Evolutionary conservation across 2,797 vertebrate species (phyloP), one percentile per base, ranked within the genome.

Genomic region (Chaenodraco wilsoni): DNA sequence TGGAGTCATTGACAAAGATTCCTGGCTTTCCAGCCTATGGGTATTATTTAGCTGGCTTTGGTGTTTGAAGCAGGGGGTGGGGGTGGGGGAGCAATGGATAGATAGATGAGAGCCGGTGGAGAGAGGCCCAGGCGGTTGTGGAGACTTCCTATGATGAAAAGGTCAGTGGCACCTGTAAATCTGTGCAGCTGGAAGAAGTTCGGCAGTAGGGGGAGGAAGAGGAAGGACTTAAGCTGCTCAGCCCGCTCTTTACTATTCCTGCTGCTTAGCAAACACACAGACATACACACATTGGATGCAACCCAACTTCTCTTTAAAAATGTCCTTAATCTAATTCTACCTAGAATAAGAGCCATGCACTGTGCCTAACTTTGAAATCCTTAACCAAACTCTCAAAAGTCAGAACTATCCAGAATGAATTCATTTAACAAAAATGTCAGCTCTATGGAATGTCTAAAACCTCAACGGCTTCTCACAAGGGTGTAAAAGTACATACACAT

Each of bases 101-200:
- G 80, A 76, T 78, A 85, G 75, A 81, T 74, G 74, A 51, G 76
- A 76, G 79, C 76, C 19, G 61, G 74, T 9, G 51, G 79, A 79
- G 79, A 77, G 87, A 82, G 87, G 84, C 83, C 91, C 88, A 83
- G 84, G 84, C 82, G 76, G 90, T 75, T 79, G 83, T 88, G 89
- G 92, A 88, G 86, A 91, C 94, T 96, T 95, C 94, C 93, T 95
- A 91, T 92, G 95, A 95, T 95, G 93, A 95, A 94, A 89, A 95
- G 95, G 93, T 96, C 95, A 95, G 76, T 94, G 93, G 90, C 92
- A 92, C 95, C 94, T 95, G 93, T 95, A 95, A 97, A 95, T 95
- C 94, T 93, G 82, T 90, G 89, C 95, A 95, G 94, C 95, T 96
- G 95, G 94, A 76, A 89, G 77, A 81, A 84, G 69, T 71, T 69